Conservation (phyloP, 2,888 invertebrate genomes). For the Argyresthia goedartella region DNA sequence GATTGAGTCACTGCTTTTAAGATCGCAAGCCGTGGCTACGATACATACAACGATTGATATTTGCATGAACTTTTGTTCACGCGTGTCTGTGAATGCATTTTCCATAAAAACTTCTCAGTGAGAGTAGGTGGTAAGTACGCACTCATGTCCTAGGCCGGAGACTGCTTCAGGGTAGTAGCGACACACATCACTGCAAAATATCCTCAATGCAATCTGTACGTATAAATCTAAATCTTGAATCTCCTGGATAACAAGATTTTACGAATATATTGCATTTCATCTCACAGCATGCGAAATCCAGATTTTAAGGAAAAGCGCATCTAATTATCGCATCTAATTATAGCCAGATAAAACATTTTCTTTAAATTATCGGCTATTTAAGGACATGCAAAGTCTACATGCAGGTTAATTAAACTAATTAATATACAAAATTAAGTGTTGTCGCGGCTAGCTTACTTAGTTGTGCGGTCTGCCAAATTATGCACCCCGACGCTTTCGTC, state of each 20-base stretch:
- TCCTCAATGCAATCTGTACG: background rate
- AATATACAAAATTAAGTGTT: too few relatives aligned
- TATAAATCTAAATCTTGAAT: background rate
- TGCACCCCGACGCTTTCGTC: constrained; percentile 33
- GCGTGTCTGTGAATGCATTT: constrained; percentile 57
- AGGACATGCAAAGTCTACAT: too few relatives aligned
- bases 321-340: too few relatives aligned
- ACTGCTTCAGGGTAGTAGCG: background rate
- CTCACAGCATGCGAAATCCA: too few relatives aligned
- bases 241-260: background rate
- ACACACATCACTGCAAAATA: background rate
- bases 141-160: constrained; percentile 1
- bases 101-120: constrained; percentile 18
- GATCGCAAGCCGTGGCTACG: background rate
- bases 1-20: too few relatives aligned
- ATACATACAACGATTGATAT: background rate
- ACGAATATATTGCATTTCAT: too few relatives aligned
- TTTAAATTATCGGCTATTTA: too few relatives aligned
- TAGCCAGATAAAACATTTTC: too few relatives aligned
- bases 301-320: too few relatives aligned
- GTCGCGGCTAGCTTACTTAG: background rate
- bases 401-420: too few relatives aligned
- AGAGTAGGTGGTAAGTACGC: background rate
- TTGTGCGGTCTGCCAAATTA: constrained; percentile 2
- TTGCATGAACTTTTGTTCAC: constrained; percentile 12